A percentile compares a stretch with the other conserved stretches of the same genome.
Conservation (phyloP, 2,797 vertebrate species). For the Telmatherina bonti region DNA sequence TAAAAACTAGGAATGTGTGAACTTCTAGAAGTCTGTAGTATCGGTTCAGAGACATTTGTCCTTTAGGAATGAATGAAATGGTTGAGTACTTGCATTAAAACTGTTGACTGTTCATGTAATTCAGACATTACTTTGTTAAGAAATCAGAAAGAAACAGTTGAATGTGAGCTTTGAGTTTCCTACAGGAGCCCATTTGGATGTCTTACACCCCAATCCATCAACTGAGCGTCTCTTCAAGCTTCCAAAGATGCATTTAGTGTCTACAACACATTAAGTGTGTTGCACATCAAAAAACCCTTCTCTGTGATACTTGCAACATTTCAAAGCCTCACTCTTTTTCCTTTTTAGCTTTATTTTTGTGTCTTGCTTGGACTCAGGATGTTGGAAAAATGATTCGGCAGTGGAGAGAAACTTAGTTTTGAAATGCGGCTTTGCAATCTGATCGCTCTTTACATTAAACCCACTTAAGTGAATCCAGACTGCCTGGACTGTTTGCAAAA, state of each 20-base stretch:
- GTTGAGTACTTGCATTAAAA: neutral
- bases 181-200: neutral
- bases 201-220: too few species aligned
- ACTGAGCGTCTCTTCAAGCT: too few species aligned
- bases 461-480: slow-evolving; percentile 57
- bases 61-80: neutral
- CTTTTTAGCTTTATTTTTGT: neutral
- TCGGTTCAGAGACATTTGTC: neutral
- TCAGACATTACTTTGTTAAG: too few species aligned
- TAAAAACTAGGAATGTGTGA: neutral
- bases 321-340: neutral
- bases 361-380: slow-evolving; percentile 12
- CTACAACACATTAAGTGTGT: neutral
- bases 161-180: neutral
- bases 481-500: slow-evolving; percentile 33
- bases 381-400: slow-evolving; percentile 11
- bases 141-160: neutral
- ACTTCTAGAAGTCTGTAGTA: neutral
- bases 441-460: slow-evolving; percentile 35
- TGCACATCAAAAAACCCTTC: too few species aligned
- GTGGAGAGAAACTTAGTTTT: slow-evolving; percentile 12
- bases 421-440: slow-evolving; percentile 18
- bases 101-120: too few species aligned
- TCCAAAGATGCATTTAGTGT: neutral
- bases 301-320: neutral